Percentiles rank a stretch among this genome's conserved stretches.
Conservation (phyloP, 2,113 vertebrate genomes). For the Corynorhinus townsendii region DNA sequence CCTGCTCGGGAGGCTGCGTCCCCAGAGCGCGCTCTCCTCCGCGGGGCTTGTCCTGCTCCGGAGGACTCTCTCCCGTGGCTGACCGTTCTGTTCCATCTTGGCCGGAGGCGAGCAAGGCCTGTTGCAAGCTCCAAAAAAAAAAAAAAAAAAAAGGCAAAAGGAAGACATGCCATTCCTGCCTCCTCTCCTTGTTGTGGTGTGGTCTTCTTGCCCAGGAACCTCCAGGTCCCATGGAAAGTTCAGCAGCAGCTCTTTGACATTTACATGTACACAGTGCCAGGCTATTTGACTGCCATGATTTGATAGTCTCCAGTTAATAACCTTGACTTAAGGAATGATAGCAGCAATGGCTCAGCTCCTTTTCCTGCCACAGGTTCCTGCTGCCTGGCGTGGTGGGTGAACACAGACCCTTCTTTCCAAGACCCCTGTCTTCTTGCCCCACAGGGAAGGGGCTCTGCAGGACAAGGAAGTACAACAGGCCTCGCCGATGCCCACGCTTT, state of each 20-base stretch:
- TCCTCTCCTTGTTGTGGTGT: not conserved
- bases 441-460: not conserved
- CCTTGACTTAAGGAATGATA: constrained; percentile 55
- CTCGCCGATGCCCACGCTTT: accelerated
- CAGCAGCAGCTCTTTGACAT: constrained; percentile 20
- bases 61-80: not conserved
- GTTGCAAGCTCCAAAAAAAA: not conserved
- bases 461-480: not conserved
- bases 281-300: constrained; percentile 28
- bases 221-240: constrained; percentile 32
- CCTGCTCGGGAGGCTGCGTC: accelerated
- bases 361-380: not conserved
- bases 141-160: not conserved
- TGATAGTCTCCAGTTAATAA: constrained; percentile 36
- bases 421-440: not conserved
- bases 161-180: not conserved
- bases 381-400: not conserved
- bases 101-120: not conserved
- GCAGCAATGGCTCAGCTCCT: not conserved
- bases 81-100: not conserved
- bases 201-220: constrained; percentile 42
- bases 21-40: not conserved
- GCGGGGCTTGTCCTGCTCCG: no score
- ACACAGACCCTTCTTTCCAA: not conserved
- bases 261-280: constrained; percentile 42